Evolutionary conservation across 2,888 invertebrate genomes (phyloP), one percentile per base, ranked within the genome.

Genomic region (Bugula neritina): DNA sequence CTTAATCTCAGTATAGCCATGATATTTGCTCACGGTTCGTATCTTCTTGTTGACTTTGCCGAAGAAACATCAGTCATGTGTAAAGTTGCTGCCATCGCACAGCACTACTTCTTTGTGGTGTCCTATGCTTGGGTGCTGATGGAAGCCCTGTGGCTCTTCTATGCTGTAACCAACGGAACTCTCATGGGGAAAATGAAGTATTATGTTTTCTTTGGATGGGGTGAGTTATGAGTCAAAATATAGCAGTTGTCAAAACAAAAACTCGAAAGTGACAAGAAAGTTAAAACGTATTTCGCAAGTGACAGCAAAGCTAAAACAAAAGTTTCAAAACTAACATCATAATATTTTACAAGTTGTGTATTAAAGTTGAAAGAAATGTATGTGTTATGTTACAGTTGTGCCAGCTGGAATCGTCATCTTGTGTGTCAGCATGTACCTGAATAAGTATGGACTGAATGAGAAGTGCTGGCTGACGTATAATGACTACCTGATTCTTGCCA

Each of bases 71-170:
- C 63, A 29, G 35, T 54, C 35, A 3, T 43, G 5, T 96, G 96
- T 86, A 94, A 94, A 84, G 85, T 95, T 79, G 87, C 91, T 69
- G 94, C 95, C 23, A 95, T 96, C 85, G 89, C 90, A 69, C 87
- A 97, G 74, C 96, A 97, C 85, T 96, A 94, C 86, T 90, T 93
- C 82, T 96, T 94, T 92, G 86, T 95, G 80, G 89, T 90, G 35
- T 90, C 93, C 21, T 92, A 95, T 80, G 90, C 90, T 27, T 97
- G 97, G 97, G 89, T 92, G 78, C 89, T 95, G 77, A 91, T 94
- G 72, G 94, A 94, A 84, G 92, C 93, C 35, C 89, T 95, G 77
- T 96, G 97, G 85, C 87, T 96, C 73, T 93, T 70, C 54, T 70
- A 43, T 29, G 70, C 63, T 63, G 63, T 63, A 13, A 21, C 27